Percentiles rank a stretch among this genome's conserved stretches.
phyloP scores from a whole-genome alignment of 2,113 vertebrate species.

The Neotoma lepida region DNA sequence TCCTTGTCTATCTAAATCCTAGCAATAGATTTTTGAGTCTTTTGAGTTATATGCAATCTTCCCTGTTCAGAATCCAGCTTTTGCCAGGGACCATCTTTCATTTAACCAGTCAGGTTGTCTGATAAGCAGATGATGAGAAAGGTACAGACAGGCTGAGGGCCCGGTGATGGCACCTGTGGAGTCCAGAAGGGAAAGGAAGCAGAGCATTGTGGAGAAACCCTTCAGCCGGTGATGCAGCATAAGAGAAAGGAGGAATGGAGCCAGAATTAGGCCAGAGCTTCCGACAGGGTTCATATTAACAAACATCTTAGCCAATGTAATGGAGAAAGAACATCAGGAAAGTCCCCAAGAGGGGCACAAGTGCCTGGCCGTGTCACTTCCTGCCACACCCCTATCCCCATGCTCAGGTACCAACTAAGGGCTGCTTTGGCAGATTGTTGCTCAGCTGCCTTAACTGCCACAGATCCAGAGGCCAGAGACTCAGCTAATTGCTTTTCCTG shows the following conservation, averaged over 20 bases:
- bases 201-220: background rate
- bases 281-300: background rate
- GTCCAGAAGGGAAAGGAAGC: background rate
- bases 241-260: background rate
- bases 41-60: background rate
- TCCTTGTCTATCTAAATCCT: background rate
- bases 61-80: background rate
- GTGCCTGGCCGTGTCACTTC: background rate
- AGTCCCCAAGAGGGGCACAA: background rate
- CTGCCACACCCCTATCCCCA: background rate
- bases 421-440: background rate
- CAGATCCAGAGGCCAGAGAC: background rate
- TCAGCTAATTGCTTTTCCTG: background rate
- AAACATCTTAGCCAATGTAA: background rate
- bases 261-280: background rate
- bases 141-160: background rate
- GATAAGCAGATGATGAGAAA: background rate
- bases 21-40: background rate
- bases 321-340: background rate
- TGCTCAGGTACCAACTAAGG: background rate
- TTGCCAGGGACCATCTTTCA: background rate
- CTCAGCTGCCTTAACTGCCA: background rate
- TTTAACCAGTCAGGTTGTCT: background rate
- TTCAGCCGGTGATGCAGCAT: background rate
- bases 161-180: background rate